phyloP scores from a whole-genome alignment of 2,113 vertebrate species.

The Ophiodon elongatus region DNA sequence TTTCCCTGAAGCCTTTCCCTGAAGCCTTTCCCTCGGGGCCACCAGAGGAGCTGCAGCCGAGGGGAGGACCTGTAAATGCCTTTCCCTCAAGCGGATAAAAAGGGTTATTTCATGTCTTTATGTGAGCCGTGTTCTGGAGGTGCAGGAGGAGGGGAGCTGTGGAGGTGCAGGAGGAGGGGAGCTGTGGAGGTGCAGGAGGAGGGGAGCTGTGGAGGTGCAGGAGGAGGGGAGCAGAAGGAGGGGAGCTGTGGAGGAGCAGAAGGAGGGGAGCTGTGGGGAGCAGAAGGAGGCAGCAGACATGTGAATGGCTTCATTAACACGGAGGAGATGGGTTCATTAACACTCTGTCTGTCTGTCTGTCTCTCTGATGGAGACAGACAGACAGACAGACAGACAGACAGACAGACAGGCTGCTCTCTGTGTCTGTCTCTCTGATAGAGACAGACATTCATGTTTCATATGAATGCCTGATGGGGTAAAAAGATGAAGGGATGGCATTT shows the following conservation, averaged over 20 bases:
- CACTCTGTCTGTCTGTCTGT: too few species aligned
- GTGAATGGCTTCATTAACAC: conserved; percentile 68
- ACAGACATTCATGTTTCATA: too few species aligned
- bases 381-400: too few species aligned
- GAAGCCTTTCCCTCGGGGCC: neutral
- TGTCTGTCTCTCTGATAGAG: too few species aligned
- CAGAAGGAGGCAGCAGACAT: conserved; percentile 30
- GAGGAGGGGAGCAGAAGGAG: neutral
- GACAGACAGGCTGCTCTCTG: too few species aligned
- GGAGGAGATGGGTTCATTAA: conserved; percentile 58
- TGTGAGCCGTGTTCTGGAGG: too few species aligned
- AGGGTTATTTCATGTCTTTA: conserved; percentile 32
- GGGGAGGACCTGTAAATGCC: conserved; percentile 15
- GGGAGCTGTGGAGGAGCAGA: conserved; percentile 9
- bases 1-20: too few species aligned
- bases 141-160: neutral
- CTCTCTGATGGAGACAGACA: too few species aligned
- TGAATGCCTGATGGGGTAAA: too few species aligned
- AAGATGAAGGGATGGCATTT: too few species aligned
- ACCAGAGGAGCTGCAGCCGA: neutral
- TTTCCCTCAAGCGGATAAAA: conserved; percentile 15
- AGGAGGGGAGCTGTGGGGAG: neutral
- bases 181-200: too few species aligned
- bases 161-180: neutral
- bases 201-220: neutral